Evolutionary conservation across 1,140 invertebrate species (phyloP), one percentile per base, ranked within the genome.

Genomic region (Drosophila prosaltans): DNA sequence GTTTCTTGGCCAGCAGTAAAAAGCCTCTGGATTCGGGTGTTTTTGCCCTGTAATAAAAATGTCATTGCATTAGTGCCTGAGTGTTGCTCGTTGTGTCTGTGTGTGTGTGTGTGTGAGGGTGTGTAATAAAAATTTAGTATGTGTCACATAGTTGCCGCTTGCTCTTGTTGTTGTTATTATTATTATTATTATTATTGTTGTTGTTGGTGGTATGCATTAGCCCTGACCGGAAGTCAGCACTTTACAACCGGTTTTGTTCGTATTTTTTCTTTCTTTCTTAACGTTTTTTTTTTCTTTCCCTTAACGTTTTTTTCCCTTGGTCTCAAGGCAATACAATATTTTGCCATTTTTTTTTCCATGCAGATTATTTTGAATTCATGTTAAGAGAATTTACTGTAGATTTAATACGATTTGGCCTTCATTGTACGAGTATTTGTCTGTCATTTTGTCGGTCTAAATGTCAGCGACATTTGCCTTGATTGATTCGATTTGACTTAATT

Each of bases 401-500:
- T 51, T 43, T 70, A 32, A 59, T 39, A 57, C 3, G 45, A 6
- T 36, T 48, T 69, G 75, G 51, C 65, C 36, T 61, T 67, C 55
- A 66, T 48, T 24, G 45, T 48, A 48, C 45, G 21, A 26, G 45
- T 51, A 16, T 36, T 48, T 69, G 76, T 41, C 65, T 30, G 57
- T 65, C 55, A 66, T 24, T 65, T 57, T 11, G 43, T 55, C 61
- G 6, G 41, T 59, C 72, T 45, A 57, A 64, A 54, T 72, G 72
- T 72, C 51, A 39, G 45, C 81, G 81, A 77, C 80, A 80, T 83
- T 80, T 68, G 81, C 24, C 71, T 78, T 88, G 84, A 88, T 88
- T 88, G 84, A 88, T 88, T 88, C 84, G 84, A 88, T 88, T 89
- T 88, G 83, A 89, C 80, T 88, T 88, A 83, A 88, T 89, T 89